Evolutionary conservation across 2,797 vertebrate genomes (phyloP).

Genomic region (Sebastes oblongus): DNA sequence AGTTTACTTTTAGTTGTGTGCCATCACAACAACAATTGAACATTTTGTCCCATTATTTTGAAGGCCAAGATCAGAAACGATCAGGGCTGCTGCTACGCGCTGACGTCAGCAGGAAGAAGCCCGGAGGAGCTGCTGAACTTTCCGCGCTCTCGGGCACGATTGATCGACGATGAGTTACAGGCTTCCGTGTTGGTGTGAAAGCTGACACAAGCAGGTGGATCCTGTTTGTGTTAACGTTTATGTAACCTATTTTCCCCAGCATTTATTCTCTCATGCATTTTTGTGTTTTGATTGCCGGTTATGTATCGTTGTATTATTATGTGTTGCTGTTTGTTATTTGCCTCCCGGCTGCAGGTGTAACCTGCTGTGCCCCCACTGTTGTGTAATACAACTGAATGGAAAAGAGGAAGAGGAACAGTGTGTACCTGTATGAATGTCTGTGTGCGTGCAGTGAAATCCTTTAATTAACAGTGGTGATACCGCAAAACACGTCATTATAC

Average conservation of each 20-base stretch:
- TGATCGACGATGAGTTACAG: conserved; percentile 35
- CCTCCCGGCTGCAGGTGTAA: conserved; percentile 39
- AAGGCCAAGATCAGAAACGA: no score
- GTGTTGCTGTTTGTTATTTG: not conserved
- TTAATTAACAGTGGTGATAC: not conserved
- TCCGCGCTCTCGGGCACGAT: not conserved
- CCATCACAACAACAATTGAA: no score
- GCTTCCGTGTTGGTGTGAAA: conserved; percentile 33
- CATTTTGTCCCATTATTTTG: no score
- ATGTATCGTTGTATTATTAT: not conserved
- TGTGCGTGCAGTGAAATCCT: not conserved
- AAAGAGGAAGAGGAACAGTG: not conserved
- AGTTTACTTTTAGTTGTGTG: no score
- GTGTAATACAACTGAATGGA: conserved; percentile 19
- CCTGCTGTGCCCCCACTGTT: conserved; percentile 5
- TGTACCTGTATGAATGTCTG: not conserved
- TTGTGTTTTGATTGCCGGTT: not conserved
- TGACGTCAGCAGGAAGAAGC: conserved; percentile 10
- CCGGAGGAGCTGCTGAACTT: conserved; percentile 40
- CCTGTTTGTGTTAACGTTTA: not conserved
- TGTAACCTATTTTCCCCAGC: not conserved
- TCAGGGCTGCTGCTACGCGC: not conserved
- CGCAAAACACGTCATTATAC: not conserved
- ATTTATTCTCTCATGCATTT: not conserved
- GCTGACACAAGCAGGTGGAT: conserved; percentile 9